phyloP scores from a whole-genome alignment of 2,888 invertebrate genomes.

The Amphimallon solstitiale region DNA sequence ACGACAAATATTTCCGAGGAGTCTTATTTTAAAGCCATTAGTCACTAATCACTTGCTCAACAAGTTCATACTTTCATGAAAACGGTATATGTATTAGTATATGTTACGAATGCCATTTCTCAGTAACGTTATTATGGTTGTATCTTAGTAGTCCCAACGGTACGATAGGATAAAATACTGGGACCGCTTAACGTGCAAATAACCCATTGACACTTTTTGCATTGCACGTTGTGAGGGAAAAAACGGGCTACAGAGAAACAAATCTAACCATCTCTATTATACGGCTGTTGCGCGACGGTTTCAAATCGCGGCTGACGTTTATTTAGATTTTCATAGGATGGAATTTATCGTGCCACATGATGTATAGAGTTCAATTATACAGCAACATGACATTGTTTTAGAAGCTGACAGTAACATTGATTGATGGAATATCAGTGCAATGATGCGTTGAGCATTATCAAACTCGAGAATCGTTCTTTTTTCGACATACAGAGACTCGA shows the following conservation, averaged over 20 bases:
- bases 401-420: slow-evolving; percentile 62
- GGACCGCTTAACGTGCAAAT: slow-evolving; percentile 33
- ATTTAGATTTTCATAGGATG: slow-evolving; percentile 44
- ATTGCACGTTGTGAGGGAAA: slow-evolving; percentile 7
- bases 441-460: slow-evolving; percentile 56
- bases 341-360: slow-evolving; percentile 58
- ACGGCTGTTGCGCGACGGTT: slow-evolving; percentile 12
- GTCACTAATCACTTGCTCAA: slow-evolving; percentile 45
- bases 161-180: slow-evolving; percentile 32
- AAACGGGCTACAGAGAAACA: slow-evolving; percentile 2
- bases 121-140: slow-evolving; percentile 26
- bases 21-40: slow-evolving; percentile 36
- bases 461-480: slow-evolving; percentile 32
- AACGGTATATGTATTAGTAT: slow-evolving; percentile 35
- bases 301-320: slow-evolving; percentile 34
- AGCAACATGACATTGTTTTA: slow-evolving; percentile 63
- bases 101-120: slow-evolving; percentile 33
- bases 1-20: slow-evolving; percentile 12
- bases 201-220: slow-evolving; percentile 31
- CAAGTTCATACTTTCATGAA: slow-evolving; percentile 36
- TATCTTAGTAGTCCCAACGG: slow-evolving; percentile 31
- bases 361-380: slow-evolving; percentile 63
- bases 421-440: slow-evolving; percentile 60
- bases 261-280: slow-evolving; percentile 26
- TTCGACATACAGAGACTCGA: slow-evolving; percentile 5